These are phyloP conservation scores for Enteromius thamalakanensis DNA, from an alignment of 2,797 vertebrate genomes.

Conservation along the genomic window DNA sequence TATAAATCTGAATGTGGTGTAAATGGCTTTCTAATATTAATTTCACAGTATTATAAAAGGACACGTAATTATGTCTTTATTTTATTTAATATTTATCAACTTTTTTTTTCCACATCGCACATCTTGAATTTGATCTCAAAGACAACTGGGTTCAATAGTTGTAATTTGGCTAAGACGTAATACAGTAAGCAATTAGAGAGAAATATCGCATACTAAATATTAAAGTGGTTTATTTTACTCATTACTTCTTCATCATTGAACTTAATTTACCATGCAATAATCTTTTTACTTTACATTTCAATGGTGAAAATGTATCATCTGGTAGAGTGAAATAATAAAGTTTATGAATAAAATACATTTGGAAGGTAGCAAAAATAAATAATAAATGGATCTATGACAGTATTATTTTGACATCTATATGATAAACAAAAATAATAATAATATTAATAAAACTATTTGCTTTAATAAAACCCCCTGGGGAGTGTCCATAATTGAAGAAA, in stretches of 20 bases:
- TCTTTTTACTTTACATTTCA: neutral
- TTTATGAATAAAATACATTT: neutral
- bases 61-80: neutral
- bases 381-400: neutral
- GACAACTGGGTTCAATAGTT: neutral
- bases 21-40: neutral
- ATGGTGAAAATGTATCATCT: neutral
- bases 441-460: neutral
- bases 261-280: neutral
- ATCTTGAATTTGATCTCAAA: neutral
- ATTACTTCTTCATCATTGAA: neutral
- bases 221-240: neutral
- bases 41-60: neutral
- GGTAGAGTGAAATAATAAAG: neutral
- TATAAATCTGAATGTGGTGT: too few species aligned
- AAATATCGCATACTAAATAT: neutral
- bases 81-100: neutral
- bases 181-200: neutral
- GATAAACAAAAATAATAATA: neutral
- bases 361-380: neutral
- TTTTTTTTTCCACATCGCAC: neutral
- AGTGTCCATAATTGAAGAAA: neutral
- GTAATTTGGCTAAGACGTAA: neutral
- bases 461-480: neutral
- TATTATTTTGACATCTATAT: neutral